phyloP scores from a whole-genome alignment of 2,888 invertebrate genomes.

The Macrophya alboannulata region DNA sequence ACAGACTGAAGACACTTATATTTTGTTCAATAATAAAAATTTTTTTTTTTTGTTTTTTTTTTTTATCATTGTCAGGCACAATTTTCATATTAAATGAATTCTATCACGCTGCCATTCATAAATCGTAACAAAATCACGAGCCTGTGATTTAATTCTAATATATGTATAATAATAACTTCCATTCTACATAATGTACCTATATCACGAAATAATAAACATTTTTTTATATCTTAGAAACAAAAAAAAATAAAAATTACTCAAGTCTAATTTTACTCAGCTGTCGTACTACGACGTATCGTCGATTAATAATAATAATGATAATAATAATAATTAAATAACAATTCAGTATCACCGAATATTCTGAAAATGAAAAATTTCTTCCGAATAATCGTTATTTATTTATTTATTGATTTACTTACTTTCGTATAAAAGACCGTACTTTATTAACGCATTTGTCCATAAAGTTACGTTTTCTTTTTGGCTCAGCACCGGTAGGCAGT shows the following conservation, averaged over 20 bases:
- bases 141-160: conserved; percentile 23
- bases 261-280: conserved; percentile 2
- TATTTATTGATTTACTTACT: conserved; percentile 63
- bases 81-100: conserved; percentile 61
- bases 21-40: conserved; percentile 40
- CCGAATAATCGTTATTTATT: conserved; percentile 12
- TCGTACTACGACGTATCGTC: conserved; percentile 7
- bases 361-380: conserved; percentile 22
- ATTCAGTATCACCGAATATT: conserved; percentile 64
- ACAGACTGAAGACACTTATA: conserved; percentile 58
- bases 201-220: neutral
- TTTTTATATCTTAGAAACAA: neutral
- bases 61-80: conserved; percentile 66
- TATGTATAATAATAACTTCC: conserved; percentile 15
- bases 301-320: neutral
- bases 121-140: conserved; percentile 33
- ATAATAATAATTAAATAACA: conserved; percentile 68
- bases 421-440: conserved; percentile 76
- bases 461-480: conserved; percentile 89
- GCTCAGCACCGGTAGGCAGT: conserved; percentile 83
- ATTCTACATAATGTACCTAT: neutral
- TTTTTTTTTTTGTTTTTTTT: neutral
- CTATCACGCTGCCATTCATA: conserved; percentile 67
- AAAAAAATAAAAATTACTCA: conserved; percentile 5
- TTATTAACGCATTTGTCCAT: conserved; percentile 82